phyloP scores from a whole-genome alignment of 2,797 vertebrate species.

The Eulemur mongoz region DNA sequence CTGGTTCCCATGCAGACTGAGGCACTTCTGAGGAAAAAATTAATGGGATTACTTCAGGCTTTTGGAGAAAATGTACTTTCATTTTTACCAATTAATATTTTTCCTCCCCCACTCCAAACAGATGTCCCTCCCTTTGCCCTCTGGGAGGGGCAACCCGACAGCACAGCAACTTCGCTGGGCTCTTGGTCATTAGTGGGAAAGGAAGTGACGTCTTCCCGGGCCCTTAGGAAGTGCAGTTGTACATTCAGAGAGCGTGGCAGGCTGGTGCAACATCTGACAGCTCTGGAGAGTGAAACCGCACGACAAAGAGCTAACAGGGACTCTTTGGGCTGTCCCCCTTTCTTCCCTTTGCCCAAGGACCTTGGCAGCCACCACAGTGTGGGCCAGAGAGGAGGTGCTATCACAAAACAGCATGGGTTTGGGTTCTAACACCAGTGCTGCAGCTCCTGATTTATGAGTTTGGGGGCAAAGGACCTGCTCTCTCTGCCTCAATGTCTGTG shows the following conservation, averaged over 20 bases:
- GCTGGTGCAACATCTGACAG: not conserved
- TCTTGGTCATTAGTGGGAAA: slow-evolving; percentile 35
- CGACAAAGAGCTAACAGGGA: not conserved
- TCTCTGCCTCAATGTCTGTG: too few relatives aligned
- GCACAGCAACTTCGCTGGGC: not conserved
- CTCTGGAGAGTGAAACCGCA: not conserved
- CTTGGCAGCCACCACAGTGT: too few relatives aligned
- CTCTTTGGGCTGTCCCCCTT: not conserved
- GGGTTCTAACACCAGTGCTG: not conserved
- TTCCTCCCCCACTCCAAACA: not conserved
- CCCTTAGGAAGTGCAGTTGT: not conserved
- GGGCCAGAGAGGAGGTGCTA: not conserved
- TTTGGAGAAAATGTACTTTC: slow-evolving; percentile 55
- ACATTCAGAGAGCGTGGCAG: not conserved
- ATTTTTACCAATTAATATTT: slow-evolving; percentile 37
- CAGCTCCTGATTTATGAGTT: not conserved
- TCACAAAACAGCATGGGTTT: not conserved
- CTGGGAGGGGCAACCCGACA: not conserved
- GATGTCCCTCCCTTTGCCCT: not conserved
- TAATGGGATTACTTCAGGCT: not conserved
- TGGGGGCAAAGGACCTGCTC: not conserved
- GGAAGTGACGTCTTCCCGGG: not conserved
- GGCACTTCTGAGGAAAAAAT: slow-evolving; percentile 48
- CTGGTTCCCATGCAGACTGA: not conserved
- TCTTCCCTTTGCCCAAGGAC: not conserved